Base-by-base conservation (phyloP, 2,797 vertebrate species). In the Bovichtus diacanthus region DNA sequence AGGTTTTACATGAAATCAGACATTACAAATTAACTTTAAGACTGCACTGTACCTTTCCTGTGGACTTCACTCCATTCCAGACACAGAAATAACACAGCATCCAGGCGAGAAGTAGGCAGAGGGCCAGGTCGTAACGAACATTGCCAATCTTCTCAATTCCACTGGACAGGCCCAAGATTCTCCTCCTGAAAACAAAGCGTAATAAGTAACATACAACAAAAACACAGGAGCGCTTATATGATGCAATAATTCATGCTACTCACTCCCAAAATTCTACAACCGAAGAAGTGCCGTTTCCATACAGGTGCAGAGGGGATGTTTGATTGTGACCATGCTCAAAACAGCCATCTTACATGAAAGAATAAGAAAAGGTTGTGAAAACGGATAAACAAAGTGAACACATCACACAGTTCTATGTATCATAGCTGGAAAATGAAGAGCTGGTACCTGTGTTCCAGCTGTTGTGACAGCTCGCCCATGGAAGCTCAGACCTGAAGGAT, bases 11-110 rank as follows among this genome's bases (percentile, higher is more conserved):
- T 59, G 0, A 44, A 70, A 31, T 80, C 11, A 47, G 3, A 74
- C 5, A 9, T 65, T 12, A 50, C 0, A 41, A n/a, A 53, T 7
- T 0, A 53, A 43, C 2, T 12, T 36, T 29, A 8, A 11, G 9
- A 29, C 41, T 62, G 8, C 19, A 1, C 2, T 59, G 13, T 31
- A 98, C 98, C 96, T 99, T 99, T 87, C 98, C 98, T 0, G 97
- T 97, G 23, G 97, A 94, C 88, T 98, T 99, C 67, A 99, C 96
- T 21, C 98, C 98, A 76, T 98, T 98, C 97, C 97, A 98, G 78
- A 99, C 94, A 90, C 97, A 99, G 88, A 99, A 98, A 92, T 97
- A 98, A 63, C 98, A 99, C 85, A 98, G 91, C 61, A 95, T 88
- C 98, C 98, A 99, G 0, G 95, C 96, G 4, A 99, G 90, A 65